A percentile compares a stretch with the other conserved stretches of the same genome.
These are phyloP conservation scores for Oryzias woworae DNA, from an alignment of 2,113 vertebrate species.

Conservation along the genomic window DNA sequence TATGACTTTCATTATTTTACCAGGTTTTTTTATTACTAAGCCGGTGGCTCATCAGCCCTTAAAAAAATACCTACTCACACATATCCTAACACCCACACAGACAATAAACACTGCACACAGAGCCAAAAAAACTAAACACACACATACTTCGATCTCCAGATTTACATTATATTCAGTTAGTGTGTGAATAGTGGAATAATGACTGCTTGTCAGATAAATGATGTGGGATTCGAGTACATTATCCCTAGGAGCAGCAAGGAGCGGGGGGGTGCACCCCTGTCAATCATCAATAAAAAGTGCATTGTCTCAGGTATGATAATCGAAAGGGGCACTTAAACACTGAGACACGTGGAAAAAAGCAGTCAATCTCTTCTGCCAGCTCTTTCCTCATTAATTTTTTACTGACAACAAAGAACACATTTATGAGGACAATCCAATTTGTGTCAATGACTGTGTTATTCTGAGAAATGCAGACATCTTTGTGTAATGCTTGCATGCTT, in stretches of 20 bases:
- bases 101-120: conserved; percentile 24
- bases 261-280: conserved; percentile 31
- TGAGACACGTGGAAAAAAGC: conserved; percentile 1
- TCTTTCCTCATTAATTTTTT: conserved; percentile 39
- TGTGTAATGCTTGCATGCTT: conserved; percentile 1
- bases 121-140: background rate
- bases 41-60: conserved; percentile 18
- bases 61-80: conserved; percentile 36
- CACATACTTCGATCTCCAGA: conserved; percentile 1
- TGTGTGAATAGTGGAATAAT: conserved; percentile 29
- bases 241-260: conserved; percentile 37
- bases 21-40: conserved; percentile 53
- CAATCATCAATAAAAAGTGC: conserved; percentile 36
- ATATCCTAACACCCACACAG: background rate
- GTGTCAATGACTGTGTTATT: conserved; percentile 2
- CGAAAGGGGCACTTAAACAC: conserved; percentile 40
- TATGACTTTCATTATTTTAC: conserved; percentile 71
- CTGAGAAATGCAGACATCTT: conserved; percentile 13
- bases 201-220: conserved; percentile 35
- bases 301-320: conserved; percentile 46
- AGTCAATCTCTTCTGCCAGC: conserved; percentile 21
- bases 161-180: conserved; percentile 40
- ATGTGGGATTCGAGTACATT: conserved; percentile 40
- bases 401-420: conserved; percentile 26
- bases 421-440: conserved; percentile 29